Evolutionary conservation across 2,113 vertebrate species (phyloP).

Genomic region (Phrynosoma blainvillii): DNA sequence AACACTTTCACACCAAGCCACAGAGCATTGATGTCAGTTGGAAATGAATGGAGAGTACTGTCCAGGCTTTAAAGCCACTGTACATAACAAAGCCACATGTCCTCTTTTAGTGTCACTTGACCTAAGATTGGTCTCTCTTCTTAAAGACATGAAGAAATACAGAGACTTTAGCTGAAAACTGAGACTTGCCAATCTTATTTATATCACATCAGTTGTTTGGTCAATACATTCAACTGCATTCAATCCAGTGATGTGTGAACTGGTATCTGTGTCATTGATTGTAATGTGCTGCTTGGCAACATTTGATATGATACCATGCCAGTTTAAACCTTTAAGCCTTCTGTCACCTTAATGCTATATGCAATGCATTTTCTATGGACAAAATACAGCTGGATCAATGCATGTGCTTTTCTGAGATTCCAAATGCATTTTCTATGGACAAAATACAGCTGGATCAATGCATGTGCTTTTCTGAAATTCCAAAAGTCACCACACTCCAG

Average conservation of each 20-base stretch:
- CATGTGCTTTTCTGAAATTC: neutral
- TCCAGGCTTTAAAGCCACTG: too few relatives aligned
- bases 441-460: neutral
- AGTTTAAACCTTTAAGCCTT: neutral
- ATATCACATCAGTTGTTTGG: too few relatives aligned
- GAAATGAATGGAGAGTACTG: too few relatives aligned
- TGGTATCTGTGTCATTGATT: neutral
- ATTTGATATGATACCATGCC: neutral
- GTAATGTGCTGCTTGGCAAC: neutral
- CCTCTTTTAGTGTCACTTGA: too few relatives aligned
- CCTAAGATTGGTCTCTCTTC: neutral
- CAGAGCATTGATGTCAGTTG: too few relatives aligned
- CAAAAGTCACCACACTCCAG: neutral
- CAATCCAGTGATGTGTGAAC: neutral
- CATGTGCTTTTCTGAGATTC: neutral
- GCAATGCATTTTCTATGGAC: neutral
- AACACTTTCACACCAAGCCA: too few relatives aligned
- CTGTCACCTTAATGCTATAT: neutral
- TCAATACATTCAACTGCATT: neutral
- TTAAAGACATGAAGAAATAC: neutral
- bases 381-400: neutral
- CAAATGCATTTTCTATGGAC: neutral
- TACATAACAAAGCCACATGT: too few relatives aligned
- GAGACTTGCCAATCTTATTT: neutral
- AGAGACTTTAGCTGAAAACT: too few relatives aligned